Conservation (phyloP, 2,888 invertebrate genomes). For the Xanthia togata region DNA sequence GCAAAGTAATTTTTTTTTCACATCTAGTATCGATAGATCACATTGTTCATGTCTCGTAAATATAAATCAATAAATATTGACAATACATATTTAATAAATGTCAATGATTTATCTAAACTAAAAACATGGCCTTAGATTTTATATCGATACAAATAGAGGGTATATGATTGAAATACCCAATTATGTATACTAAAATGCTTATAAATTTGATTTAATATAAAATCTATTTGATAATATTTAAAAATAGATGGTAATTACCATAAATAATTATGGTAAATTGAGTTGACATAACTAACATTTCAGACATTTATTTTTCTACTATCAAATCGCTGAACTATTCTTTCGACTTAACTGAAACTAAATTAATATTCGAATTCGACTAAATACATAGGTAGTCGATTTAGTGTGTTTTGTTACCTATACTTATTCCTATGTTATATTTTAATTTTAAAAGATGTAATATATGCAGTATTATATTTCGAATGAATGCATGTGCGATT, state of each 20-base stretch:
- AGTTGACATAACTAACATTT: not conserved
- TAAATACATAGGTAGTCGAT: conserved; percentile 12
- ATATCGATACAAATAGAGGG: conserved; percentile 14
- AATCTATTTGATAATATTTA: conserved; percentile 7
- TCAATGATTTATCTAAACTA: conserved; percentile 14
- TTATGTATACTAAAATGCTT: conserved; percentile 7
- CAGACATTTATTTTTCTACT: not conserved
- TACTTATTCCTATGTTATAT: conserved; percentile 28
- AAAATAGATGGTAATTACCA: conserved; percentile 1
- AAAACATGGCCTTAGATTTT: not conserved
- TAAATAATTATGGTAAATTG: not conserved
- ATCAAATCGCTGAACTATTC: conserved; percentile 11
- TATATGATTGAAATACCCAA: not conserved
- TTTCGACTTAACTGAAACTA: not conserved
- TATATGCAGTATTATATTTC: conserved; percentile 55
- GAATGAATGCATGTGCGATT: conserved; percentile 39
- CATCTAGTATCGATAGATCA: conserved; percentile 9
- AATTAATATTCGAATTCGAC: conserved; percentile 22
- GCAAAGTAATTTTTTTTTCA: not conserved
- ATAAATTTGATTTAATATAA: conserved; percentile 2
- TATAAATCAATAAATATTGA: conserved; percentile 25
- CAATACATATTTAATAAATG: conserved; percentile 26
- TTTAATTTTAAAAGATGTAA: conserved; percentile 31
- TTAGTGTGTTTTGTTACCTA: conserved; percentile 47
- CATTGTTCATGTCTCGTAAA: conserved; percentile 8